Conservation (phyloP, 2,113 vertebrate genomes). For the Heterocephalus glaber region DNA sequence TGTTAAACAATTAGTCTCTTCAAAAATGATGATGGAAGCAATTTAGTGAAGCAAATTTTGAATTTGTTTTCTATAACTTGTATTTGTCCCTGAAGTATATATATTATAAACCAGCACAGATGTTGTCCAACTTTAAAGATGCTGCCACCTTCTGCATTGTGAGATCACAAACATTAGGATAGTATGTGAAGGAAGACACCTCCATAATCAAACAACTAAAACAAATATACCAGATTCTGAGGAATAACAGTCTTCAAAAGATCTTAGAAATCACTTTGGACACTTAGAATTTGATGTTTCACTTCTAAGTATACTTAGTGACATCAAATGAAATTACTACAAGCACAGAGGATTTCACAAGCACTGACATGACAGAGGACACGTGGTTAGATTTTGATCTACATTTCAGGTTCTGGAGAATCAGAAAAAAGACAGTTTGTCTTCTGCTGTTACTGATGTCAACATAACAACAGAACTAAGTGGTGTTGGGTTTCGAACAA, state of each 20-base stretch:
- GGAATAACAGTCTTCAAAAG: neutral
- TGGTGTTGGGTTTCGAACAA: constrained; percentile 78
- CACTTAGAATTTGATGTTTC: neutral
- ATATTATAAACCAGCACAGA: neutral
- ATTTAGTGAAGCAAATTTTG: neutral
- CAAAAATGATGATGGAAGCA: neutral
- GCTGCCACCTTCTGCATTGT: no score
- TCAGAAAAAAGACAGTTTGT: neutral
- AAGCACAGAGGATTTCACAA: neutral
- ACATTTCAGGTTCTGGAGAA: neutral
- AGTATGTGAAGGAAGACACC: neutral
- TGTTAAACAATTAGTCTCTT: neutral
- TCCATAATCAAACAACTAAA: neutral
- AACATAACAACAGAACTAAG: neutral
- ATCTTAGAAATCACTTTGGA: neutral
- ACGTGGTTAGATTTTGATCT: neutral
- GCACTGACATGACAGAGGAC: neutral
- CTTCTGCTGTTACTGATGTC: neutral
- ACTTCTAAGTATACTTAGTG: neutral
- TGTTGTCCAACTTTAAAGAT: neutral
- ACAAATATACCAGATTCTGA: neutral
- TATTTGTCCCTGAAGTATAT: neutral
- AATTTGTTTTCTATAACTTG: neutral
- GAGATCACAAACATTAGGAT: neutral
- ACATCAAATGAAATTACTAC: neutral